Base-by-base conservation (phyloP, 2,888 invertebrate species). In the Catonia carolina region DNA sequence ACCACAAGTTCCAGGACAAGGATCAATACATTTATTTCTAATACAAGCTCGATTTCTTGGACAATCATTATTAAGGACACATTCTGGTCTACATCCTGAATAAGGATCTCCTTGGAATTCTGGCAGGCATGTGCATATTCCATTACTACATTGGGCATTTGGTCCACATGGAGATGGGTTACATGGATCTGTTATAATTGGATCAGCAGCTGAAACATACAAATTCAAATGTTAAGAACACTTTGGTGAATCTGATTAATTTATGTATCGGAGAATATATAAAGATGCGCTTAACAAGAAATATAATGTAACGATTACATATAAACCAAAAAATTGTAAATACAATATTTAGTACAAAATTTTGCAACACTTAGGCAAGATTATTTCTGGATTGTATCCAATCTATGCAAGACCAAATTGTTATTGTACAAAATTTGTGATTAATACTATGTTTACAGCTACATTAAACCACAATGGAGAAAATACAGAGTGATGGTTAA, bases 1-100 rank as follows among this genome's bases (percentile, higher is more conserved):
- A 0, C 89, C 90, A 70, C 91, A 91, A 18, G 85, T 85, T 60
- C 84, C 84, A 6, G 84, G 82, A 66, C 91, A 90, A 47, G 90
- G 89, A 69, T 89, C 84, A 49, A 75, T 70, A 68, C 90, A 91
- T 72, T 88, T 87, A 68, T 83, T 85, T 65, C 77, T 76, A 1
- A 81, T 74, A 67, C 89, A 89, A 60, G 88, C 83, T 67, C 78
- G 79, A 68, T 83, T 77, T 65, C 79, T 77, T 20, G 82, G 73
- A 71, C 89, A 90, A 65, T 89, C 89, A 10, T 77, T 73, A 68
- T 84, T 89, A 3, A 86, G 73, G n/a, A 86, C 80, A 71, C 89
- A 89, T 72, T 89, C 88, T 2, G 89, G 89, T 63, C 87, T 78
- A 69, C 89, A 90, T 2, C 70, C 69, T 10, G 67, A 57, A 47